These are phyloP conservation scores for Lydus trimaculatus DNA, from an alignment of 2,888 invertebrate genomes.

Conservation along the genomic window DNA sequence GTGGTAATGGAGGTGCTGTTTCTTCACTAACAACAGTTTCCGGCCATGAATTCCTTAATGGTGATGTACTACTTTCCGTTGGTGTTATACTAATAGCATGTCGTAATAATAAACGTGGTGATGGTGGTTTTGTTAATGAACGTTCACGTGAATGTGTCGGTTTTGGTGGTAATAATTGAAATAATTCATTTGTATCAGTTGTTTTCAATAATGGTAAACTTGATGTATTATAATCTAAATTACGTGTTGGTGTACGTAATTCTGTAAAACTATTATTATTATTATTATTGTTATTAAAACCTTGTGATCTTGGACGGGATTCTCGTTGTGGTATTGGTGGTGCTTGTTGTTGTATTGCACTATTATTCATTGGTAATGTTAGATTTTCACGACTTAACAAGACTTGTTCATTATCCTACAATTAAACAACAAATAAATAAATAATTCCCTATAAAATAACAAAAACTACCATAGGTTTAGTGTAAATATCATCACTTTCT, in stretches of 20 bases:
- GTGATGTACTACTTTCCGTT: conserved; percentile 61
- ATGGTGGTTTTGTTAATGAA: conserved; percentile 65
- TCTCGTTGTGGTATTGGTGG: conserved; percentile 69
- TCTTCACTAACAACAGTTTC: conserved; percentile 60
- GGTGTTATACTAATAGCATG: conserved; percentile 61
- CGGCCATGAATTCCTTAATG: conserved; percentile 67
- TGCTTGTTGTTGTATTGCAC: conserved; percentile 44
- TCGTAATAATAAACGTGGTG: conserved; percentile 62
- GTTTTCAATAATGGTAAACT: conserved; percentile 61
- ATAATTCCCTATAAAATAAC: too few relatives aligned
- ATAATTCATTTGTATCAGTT: conserved; percentile 54
- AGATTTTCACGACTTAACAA: conserved; percentile 56
- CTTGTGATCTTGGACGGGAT: conserved; percentile 67
- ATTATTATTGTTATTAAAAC: conserved; percentile 59
- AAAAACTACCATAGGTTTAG: conserved; percentile 69
- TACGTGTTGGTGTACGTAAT: conserved; percentile 58
- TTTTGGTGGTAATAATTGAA: conserved; percentile 64
- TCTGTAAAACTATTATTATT: conserved; percentile 50
- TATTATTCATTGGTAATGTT: conserved; percentile 55
- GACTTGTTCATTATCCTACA: conserved; percentile 46
- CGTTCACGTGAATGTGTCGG: conserved; percentile 59
- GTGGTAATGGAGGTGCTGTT: conserved; percentile 82
- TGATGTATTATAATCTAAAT: conserved; percentile 58
- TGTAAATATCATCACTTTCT: conserved; percentile 69
- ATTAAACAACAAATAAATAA: not conserved